Percentiles rank a stretch among this genome's conserved stretches.
These are phyloP conservation scores for Eclectus roratus DNA, from an alignment of 2,113 vertebrate species.

Conservation along the genomic window DNA sequence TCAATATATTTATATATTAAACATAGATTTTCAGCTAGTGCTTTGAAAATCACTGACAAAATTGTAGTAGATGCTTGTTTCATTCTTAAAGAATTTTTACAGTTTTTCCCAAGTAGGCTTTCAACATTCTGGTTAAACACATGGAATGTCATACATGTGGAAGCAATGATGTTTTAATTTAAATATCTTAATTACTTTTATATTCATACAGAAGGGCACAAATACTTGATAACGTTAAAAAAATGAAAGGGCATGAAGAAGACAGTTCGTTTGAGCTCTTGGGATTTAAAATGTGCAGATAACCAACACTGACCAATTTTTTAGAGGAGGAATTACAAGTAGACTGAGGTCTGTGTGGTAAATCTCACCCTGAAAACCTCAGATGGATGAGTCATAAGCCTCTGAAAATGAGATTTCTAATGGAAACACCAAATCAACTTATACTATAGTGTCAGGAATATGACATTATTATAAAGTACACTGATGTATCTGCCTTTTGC, in stretches of 20 bases:
- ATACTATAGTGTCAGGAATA: slow-evolving; percentile 35
- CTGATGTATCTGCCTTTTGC: slow-evolving; percentile 31
- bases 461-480: slow-evolving; percentile 40
- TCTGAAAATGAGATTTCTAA: slow-evolving; percentile 59
- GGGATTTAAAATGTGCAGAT: neutral
- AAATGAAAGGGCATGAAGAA: neutral
- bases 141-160: neutral
- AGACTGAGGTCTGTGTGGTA: neutral
- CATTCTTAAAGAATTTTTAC: neutral
- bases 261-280: neutral
- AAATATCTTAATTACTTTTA: neutral
- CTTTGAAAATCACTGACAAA: neutral
- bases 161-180: neutral
- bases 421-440: slow-evolving; percentile 53
- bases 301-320: neutral
- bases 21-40: neutral
- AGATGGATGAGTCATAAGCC: slow-evolving; percentile 26
- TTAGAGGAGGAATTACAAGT: neutral
- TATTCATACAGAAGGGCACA: neutral
- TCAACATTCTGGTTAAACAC: neutral
- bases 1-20: neutral
- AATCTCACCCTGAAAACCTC: slow-evolving; percentile 16
- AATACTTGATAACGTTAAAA: neutral
- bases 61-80: neutral
- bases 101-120: neutral